A percentile compares a stretch with the other conserved stretches of the same genome.
Conservation (phyloP, 2,888 invertebrate species). For the Laothoe populi region DNA sequence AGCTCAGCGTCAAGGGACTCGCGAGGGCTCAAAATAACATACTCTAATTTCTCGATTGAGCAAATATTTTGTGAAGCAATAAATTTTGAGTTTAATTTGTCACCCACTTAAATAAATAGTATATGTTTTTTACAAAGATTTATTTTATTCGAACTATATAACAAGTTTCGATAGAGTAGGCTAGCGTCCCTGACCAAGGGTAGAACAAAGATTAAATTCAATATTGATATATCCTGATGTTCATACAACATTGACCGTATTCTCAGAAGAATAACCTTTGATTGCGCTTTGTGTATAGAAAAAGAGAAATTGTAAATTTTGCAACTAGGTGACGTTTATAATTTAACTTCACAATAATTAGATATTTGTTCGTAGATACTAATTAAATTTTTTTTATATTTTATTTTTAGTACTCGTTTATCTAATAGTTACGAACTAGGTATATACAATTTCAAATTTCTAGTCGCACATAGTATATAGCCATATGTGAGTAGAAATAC, state of each 20-base stretch:
- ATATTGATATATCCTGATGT: neutral
- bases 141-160: slow-evolving; percentile 8
- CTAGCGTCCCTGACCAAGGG: neutral
- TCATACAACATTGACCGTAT: neutral
- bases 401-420: no score
- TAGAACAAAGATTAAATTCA: neutral
- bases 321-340: no score
- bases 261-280: no score
- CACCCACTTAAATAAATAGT: slow-evolving; percentile 25
- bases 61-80: slow-evolving; percentile 41
- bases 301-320: no score
- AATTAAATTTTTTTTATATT: no score
- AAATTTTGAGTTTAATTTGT: slow-evolving; percentile 31
- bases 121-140: slow-evolving; percentile 24
- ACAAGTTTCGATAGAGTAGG: neutral
- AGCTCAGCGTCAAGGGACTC: neutral
- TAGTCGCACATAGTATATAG: no score
- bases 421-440: no score
- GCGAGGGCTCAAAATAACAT: slow-evolving; percentile 11
- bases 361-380: no score
- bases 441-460: no score
- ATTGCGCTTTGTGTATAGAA: no score
- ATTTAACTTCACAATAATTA: no score
- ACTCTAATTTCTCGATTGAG: slow-evolving; percentile 34
- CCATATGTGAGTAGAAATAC: no score